Conservation (phyloP, 2,113 vertebrate genomes). For the Dasyurus viverrinus region DNA sequence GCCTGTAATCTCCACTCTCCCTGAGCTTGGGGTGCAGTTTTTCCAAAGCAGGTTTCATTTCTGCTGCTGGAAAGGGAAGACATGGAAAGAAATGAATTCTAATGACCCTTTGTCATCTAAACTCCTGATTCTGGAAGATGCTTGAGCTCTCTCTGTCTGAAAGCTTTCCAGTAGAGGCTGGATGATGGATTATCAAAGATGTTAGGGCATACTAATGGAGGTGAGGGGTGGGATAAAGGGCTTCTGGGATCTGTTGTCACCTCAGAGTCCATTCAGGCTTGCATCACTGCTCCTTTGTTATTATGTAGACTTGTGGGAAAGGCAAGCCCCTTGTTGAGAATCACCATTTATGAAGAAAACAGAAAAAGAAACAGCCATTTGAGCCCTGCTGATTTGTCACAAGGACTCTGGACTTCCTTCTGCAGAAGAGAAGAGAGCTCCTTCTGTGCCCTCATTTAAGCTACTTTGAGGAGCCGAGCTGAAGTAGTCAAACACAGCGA, state of each 20-base stretch:
- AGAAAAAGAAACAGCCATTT: slow-evolving; percentile 23
- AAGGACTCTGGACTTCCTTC: background rate
- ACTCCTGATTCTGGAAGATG: background rate
- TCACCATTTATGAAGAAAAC: background rate
- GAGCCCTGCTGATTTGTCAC: background rate
- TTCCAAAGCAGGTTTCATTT: background rate
- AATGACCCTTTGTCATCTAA: background rate
- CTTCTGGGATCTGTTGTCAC: background rate
- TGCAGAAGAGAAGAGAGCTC: background rate
- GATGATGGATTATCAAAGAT: background rate
- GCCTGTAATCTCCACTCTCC: background rate
- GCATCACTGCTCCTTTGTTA: background rate
- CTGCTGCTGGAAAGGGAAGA: background rate
- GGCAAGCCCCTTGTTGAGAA: background rate
- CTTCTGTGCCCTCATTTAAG: background rate
- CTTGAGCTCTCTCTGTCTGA: background rate
- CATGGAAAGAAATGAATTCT: background rate
- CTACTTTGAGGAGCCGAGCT: background rate
- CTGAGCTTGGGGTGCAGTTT: background rate
- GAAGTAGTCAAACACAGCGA: background rate
- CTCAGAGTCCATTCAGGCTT: background rate
- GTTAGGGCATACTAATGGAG: background rate
- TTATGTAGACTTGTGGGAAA: background rate
- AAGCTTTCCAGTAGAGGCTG: background rate
- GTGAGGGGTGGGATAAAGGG: background rate